A percentile compares a stretch with the other conserved stretches of the same genome.
Conservation (phyloP, 2,888 invertebrate genomes). For the Heliconius ismenius region DNA sequence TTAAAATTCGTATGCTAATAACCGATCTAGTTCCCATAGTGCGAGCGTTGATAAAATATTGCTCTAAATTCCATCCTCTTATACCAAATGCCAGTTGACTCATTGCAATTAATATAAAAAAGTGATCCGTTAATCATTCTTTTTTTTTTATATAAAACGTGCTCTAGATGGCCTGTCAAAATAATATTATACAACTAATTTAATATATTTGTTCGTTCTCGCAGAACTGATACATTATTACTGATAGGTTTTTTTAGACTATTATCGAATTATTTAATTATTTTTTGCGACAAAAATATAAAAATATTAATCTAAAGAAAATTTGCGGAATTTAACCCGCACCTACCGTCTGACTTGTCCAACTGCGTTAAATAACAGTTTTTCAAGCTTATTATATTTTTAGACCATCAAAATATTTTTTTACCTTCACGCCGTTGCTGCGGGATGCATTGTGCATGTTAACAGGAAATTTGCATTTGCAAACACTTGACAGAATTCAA, state of each 20-base stretch:
- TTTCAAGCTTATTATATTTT: no score
- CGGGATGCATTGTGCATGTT: no score
- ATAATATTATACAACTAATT: not conserved
- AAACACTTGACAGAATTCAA: not conserved
- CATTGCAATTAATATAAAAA: constrained; percentile 12
- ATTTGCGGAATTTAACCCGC: not conserved
- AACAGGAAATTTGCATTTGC: not conserved
- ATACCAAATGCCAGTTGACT: constrained; percentile 16
- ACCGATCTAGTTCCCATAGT: constrained; percentile 28
- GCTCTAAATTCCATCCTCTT: constrained; percentile 23
- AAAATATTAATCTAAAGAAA: not conserved
- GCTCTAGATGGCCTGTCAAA: not conserved
- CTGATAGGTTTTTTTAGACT: no score
- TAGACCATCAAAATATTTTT: not conserved
- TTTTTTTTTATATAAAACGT: not conserved
- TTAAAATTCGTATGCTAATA: constrained; percentile 2
- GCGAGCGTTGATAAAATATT: constrained; percentile 16
- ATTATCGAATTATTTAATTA: not conserved
- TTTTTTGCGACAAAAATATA: not conserved
- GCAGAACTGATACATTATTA: no score
- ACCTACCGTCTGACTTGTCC: not conserved
- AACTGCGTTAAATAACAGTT: no score
- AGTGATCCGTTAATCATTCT: constrained; percentile 3
- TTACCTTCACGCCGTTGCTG: not conserved
- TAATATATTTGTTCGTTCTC: no score